A percentile compares a stretch with the other conserved stretches of the same genome.
These are phyloP conservation scores for Conchocele bisecta DNA, from an alignment of 2,888 invertebrate genomes.

Conservation along the genomic window DNA sequence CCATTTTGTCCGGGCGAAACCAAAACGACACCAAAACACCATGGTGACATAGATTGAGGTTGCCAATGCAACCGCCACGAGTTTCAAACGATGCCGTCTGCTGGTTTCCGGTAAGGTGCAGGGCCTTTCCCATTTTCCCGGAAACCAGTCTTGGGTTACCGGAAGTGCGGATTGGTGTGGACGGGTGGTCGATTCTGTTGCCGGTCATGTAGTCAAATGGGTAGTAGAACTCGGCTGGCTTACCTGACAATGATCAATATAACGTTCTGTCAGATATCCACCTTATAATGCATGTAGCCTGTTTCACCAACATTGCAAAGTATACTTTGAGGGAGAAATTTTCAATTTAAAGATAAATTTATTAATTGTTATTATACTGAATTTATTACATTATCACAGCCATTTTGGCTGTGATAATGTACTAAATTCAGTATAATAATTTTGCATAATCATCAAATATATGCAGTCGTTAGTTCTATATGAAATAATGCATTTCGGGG, in stretches of 20 bases:
- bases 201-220: conserved; percentile 69
- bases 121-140: conserved; percentile 71
- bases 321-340: too few relatives aligned
- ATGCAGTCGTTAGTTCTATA: too few relatives aligned
- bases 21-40: conserved; percentile 72
- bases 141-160: conserved; percentile 63
- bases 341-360: too few relatives aligned
- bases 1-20: conserved; percentile 66
- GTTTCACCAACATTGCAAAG: too few relatives aligned
- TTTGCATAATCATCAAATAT: too few relatives aligned
- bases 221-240: conserved; percentile 71
- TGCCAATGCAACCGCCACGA: conserved; percentile 69
- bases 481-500: too few relatives aligned
- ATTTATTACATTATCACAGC: too few relatives aligned
- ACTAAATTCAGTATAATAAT: too few relatives aligned
- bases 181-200: conserved; percentile 60
- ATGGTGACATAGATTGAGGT: conserved; percentile 73
- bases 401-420: too few relatives aligned
- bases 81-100: conserved; percentile 69
- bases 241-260: conserved; percentile 60
- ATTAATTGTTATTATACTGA: too few relatives aligned
- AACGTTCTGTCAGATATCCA: too few relatives aligned
- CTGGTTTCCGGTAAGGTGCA: conserved; percentile 63
- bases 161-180: conserved; percentile 56
- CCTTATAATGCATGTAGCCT: too few relatives aligned